Evolutionary conservation across 2,888 invertebrate genomes (phyloP).

Genomic region (Oxycera nigricornis): DNA sequence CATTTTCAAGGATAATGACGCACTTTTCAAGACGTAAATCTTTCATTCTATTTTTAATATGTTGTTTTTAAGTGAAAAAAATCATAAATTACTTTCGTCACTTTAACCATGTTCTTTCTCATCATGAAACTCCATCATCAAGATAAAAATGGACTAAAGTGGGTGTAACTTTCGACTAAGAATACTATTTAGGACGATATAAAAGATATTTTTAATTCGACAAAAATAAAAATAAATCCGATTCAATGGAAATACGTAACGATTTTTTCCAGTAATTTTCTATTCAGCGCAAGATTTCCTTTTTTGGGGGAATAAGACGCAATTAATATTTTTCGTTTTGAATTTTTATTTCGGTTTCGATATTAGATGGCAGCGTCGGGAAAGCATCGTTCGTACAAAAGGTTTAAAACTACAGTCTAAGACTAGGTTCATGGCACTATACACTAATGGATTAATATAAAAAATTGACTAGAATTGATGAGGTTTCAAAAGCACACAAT

Average conservation of each 20-base stretch:
- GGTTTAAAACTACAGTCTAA: background rate
- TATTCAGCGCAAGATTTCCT: no score
- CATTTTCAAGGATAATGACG: no score
- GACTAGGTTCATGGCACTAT: no score
- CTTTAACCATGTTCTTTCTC: constrained; percentile 1
- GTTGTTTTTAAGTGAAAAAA: background rate
- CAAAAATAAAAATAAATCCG: background rate
- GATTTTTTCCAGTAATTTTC: background rate
- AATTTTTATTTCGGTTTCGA: background rate
- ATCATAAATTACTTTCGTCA: background rate
- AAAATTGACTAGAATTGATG: constrained; percentile 2
- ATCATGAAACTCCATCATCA: constrained; percentile 3
- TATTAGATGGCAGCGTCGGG: background rate
- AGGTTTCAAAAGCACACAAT: background rate
- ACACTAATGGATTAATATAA: background rate
- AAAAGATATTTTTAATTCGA: background rate
- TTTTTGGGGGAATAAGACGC: background rate
- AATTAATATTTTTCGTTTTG: background rate
- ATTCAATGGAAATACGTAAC: background rate
- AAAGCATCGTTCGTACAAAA: background rate
- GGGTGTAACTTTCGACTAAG: background rate
- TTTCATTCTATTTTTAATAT: background rate
- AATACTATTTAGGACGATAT: constrained; percentile 8
- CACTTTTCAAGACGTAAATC: no score
- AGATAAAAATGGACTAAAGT: constrained; percentile 18